These are phyloP conservation scores for Macrochelys suwanniensis DNA, from an alignment of 2,797 vertebrate genomes.

Conservation along the genomic window DNA sequence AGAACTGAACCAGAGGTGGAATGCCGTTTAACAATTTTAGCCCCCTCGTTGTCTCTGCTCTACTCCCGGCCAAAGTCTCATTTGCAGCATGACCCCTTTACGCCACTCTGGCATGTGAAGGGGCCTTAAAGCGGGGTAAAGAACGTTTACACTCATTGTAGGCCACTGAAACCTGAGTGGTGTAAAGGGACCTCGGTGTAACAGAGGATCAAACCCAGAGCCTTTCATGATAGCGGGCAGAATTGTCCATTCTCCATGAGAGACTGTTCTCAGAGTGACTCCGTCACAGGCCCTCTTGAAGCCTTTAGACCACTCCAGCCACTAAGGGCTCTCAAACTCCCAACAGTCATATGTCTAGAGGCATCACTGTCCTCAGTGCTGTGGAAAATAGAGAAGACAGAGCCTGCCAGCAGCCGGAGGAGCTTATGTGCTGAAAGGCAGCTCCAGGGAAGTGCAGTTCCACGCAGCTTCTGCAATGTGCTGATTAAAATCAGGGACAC, in stretches of 20 bases:
- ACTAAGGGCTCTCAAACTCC: accelerated
- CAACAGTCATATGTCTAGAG: neutral
- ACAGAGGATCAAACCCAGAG: neutral
- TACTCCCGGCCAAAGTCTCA: neutral
- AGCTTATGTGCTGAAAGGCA: neutral
- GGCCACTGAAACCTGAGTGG: neutral
- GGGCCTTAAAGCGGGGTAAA: neutral
- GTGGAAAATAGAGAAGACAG: neutral
- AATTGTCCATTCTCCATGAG: neutral
- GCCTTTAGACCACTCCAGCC: neutral
- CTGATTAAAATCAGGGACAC: neutral
- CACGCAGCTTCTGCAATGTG: neutral
- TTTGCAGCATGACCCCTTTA: neutral
- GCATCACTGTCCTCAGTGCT: neutral
- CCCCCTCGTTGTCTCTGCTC: neutral
- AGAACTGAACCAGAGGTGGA: neutral
- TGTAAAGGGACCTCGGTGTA: neutral
- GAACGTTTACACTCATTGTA: neutral
- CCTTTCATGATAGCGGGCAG: neutral
- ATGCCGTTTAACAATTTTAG: neutral
- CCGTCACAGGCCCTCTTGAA: neutral
- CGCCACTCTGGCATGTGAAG: neutral
- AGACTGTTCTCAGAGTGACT: neutral
- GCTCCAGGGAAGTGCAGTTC: neutral
- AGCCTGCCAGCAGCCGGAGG: accelerated